Evolutionary conservation across 2,888 invertebrate species (phyloP), one percentile per base, ranked within the genome.

Genomic region (Scaptomyza caliginosa): DNA sequence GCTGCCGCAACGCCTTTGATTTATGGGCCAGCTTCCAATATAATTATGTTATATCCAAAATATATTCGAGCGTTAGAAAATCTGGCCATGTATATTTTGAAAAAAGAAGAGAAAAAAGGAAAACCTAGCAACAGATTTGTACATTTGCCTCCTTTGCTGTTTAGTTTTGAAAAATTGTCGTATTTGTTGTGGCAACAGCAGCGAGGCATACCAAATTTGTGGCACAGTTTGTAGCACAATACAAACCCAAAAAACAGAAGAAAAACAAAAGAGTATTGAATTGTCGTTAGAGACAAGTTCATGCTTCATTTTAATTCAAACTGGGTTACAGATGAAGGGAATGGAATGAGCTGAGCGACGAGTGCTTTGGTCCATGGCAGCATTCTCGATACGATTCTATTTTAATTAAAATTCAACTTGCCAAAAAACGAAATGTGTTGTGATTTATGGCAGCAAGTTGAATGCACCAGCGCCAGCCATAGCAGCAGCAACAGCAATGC

Each of bases 11-110:
- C 56, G 65, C 58, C 68, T 71, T 87, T 81, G 81, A 81, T 81
- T 87, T 81, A 81, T 81, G 83, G 64, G 67, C 67, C 79, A 72
- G 82, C 85, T 81, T 87, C 87, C 68, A 77, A 81, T 85, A 87
- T 87, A 85, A 81, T 81, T 86, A 81, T 81, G 82, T 69, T 86
- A 77, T 74, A 85, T 77, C 72, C 86, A 55, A 86, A 81, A 77
- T 72, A 77, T 72, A 57, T 60, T 59, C 65, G 54, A 62, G 56
- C 54, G 60, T 28, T 77, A 84, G 55, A 84, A 77, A 63, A 73
- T 81, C 78, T 52, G 52, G 66, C 69, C 32, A 73, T 60, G 64
- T 80, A 68, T 86, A 80, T 82, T 77, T 83, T 45, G 63, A 83
- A 83, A 72, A 52, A 13, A n/a, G n/a, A n/a, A n/a, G n/a, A n/a